Evolutionary conservation across 1,140 invertebrate genomes (phyloP), one percentile per base, ranked within the genome.

Genomic region (Nebria ingens): DNA sequence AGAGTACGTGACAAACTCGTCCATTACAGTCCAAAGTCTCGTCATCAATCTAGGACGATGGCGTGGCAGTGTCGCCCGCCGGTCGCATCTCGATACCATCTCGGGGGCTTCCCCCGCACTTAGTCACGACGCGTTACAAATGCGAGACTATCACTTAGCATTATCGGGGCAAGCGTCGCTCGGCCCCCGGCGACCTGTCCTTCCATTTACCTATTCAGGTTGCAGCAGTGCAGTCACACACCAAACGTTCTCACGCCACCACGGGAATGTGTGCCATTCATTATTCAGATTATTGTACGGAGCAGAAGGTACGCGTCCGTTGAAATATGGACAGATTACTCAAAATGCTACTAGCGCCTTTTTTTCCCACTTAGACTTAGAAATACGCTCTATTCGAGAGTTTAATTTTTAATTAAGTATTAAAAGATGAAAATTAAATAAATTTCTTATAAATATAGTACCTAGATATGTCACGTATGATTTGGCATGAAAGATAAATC

Each of bases 241-340:
- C 15, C 40, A 11, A 6, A 29, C 13, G 25, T 13, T 13, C 6
- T 17, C 40, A 17, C 15, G 40, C 17, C 25, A 29, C 25, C 25
- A 29, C 25, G 25, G 40, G 9, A 17, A 45, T 45, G 40, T 45
- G 40, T 45, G 40, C n/a, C n/a, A n/a, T n/a, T 45, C 40, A 45
- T 45, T 45, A 45, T 45, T 45, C 40, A 45, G 40, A 45, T 45
- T 45, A 45, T 45, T 45, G 40, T 45, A 6, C 40, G 40, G 9
- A 45, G 17, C 40, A 17, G 9, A 45, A 45, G 40, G 40, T 45
- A 17, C 15, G 40, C 15, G 40, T 45, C 15, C 6, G 6, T 17
- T 45, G 40, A 45, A 45, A 45, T 45, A 45, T 45, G 40, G 3
- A 45, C 17, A 9, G 15, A 4, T 17, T 45, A n/a, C 25, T 34